These are phyloP conservation scores for Paraplagusia blochii DNA, from an alignment of 2,113 vertebrate species.

Conservation along the genomic window DNA sequence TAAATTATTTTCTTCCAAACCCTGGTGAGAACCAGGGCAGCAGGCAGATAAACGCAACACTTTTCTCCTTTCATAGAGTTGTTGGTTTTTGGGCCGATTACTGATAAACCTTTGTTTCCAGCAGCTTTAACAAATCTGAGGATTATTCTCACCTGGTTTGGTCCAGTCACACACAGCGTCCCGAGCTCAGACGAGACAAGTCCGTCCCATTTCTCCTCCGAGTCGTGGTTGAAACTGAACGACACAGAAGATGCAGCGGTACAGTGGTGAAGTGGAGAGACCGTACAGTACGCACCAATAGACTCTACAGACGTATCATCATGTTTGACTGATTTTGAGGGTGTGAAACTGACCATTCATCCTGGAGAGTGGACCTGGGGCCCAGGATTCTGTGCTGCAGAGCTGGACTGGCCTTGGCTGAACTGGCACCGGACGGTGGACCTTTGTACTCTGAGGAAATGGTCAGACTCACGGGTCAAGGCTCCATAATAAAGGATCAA, in stretches of 20 bases:
- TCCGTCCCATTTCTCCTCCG: conserved; percentile 79
- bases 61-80: too few species aligned
- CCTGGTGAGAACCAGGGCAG: too few species aligned
- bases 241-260: conserved; percentile 20
- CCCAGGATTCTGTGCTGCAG: conserved; percentile 84
- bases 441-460: conserved; percentile 84
- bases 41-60: too few species aligned
- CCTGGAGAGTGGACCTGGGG: conserved; percentile 70
- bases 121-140: background rate
- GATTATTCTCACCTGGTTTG: conserved; percentile 72
- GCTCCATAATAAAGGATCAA: too few species aligned
- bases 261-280: conserved; percentile 14
- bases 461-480: background rate
- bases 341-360: conserved; percentile 58
- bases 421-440: conserved; percentile 91
- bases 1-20: too few species aligned
- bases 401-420: conserved; percentile 91
- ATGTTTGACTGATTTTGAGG: too few species aligned
- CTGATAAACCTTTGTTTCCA: background rate
- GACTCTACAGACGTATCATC: too few species aligned
- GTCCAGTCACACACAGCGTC: conserved; percentile 65
- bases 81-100: background rate
- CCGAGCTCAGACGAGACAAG: conserved; percentile 77
- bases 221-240: conserved; percentile 77
- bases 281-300: background rate